These are phyloP conservation scores for Cephus sareptanus DNA, from an alignment of 2,888 invertebrate species.

Conservation along the genomic window DNA sequence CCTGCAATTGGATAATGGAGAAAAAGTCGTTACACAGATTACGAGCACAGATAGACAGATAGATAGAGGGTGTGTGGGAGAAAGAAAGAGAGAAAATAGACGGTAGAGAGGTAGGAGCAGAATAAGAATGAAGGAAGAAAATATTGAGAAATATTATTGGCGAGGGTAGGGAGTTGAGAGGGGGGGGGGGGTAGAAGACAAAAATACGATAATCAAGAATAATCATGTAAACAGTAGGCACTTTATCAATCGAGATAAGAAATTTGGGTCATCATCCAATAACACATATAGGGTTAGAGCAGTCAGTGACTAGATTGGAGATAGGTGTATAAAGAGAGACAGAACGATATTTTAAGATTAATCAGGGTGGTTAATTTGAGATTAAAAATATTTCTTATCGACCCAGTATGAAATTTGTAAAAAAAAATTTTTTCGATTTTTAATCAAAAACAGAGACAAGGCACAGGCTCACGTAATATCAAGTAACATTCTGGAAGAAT, in stretches of 20 bases:
- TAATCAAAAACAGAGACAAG: background rate
- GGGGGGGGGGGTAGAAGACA: constrained; percentile 25
- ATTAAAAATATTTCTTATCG: background rate
- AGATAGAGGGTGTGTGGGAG: constrained; percentile 1
- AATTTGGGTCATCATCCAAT: background rate
- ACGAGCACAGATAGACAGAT: constrained; percentile 45
- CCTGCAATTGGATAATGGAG: constrained; percentile 76
- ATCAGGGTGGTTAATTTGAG: background rate
- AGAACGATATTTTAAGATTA: background rate
- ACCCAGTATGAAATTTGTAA: background rate
- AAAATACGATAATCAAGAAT: constrained; percentile 31
- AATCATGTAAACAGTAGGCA: constrained; percentile 31
- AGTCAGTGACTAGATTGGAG: background rate
- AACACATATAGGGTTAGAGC: background rate
- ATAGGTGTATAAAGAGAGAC: background rate
- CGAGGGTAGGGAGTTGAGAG: constrained; percentile 27
- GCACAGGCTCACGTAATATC: background rate
- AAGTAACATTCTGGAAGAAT: background rate
- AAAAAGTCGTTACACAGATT: constrained; percentile 66
- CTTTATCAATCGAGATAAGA: background rate
- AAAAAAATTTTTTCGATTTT: background rate
- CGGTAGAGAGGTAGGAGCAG: constrained; percentile 19
- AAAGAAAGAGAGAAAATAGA: constrained; percentile 7
- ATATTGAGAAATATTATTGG: constrained; percentile 13
- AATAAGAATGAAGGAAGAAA: constrained; percentile 22